Conservation (phyloP, 2,888 invertebrate species). For the Suillia variegata region DNA sequence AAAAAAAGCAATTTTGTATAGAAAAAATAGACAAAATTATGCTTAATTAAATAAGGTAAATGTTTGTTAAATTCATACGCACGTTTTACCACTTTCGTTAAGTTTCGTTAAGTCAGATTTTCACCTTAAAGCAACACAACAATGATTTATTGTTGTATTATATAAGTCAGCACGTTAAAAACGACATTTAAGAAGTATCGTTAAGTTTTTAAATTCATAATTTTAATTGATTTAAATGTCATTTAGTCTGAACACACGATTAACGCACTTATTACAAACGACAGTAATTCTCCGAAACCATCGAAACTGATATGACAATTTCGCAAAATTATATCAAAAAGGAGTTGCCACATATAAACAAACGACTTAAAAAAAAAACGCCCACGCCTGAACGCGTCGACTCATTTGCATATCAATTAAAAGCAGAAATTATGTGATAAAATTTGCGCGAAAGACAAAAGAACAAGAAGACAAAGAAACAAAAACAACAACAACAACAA, state of each 20-base stretch:
- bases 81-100: not conserved
- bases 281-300: too few species aligned
- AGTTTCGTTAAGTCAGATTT: not conserved
- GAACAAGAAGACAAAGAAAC: not conserved
- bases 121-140: not conserved
- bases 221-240: too few species aligned
- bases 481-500: too few species aligned
- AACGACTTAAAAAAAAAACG: not conserved
- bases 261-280: too few species aligned
- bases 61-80: not conserved
- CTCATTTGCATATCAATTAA: slow-evolving; percentile 3
- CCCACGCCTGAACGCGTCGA: not conserved
- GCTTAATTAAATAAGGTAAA: not conserved
- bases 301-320: too few species aligned
- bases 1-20: too few species aligned
- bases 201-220: not conserved
- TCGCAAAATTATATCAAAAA: too few species aligned
- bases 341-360: too few species aligned
- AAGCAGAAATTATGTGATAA: not conserved
- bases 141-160: too few species aligned
- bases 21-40: not conserved
- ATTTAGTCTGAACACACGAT: too few species aligned
- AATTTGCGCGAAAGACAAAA: not conserved
- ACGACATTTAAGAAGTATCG: not conserved
- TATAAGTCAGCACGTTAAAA: too few species aligned